Evolutionary conservation across 2,888 invertebrate species (phyloP), one percentile per base, ranked within the genome.

Genomic region (Lasioglossum vierecki): DNA sequence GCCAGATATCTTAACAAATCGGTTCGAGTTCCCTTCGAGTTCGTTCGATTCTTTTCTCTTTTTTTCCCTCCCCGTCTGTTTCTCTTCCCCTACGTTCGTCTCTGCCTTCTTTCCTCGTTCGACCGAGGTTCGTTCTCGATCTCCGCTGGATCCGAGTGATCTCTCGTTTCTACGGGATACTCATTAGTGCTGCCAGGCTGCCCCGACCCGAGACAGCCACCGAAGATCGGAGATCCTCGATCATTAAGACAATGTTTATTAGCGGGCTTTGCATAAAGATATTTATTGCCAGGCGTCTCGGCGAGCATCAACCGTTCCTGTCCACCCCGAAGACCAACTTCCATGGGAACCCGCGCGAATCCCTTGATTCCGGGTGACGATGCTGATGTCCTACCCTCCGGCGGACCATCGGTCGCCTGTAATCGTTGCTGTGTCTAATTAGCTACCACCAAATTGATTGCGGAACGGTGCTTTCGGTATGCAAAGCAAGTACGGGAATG

Each of bases 1-100:
- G 73, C 77, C 87, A 82, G 84, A 88, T 88, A 89, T 86, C 89
- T 90, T 79, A 85, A 88, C 86, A 85, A 88, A 88, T 90, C 84
- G 77, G 41, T 83, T 79, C 79, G 83, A 88, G 74, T 90, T 89
- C 84, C 85, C 87, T 87, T 83, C 57, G 57, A 57, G 57, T 57
- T 57, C 82, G 83, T 87, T 87, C 88, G 84, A 86, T 82, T 88
- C 87, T 82, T 85, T 88, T 86, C 87, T 82, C 35, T 35, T 84
- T 88, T 86, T 78, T 68, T 76, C 68, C 71, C 53, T 73, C 76
- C 22, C 9, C 82, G 78, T 80, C 73, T 79, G 26, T 76, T 76
- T 77, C 87, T 82, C 86, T 77, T 77, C 84, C 82, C 79, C 84
- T 80, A 9, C 84, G 79, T 63, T 76, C 83, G 49, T n/a, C n/a